Evolutionary conservation across 2,888 invertebrate genomes (phyloP), one percentile per base, ranked within the genome.

Genomic region (Drosophila quinaria): DNA sequence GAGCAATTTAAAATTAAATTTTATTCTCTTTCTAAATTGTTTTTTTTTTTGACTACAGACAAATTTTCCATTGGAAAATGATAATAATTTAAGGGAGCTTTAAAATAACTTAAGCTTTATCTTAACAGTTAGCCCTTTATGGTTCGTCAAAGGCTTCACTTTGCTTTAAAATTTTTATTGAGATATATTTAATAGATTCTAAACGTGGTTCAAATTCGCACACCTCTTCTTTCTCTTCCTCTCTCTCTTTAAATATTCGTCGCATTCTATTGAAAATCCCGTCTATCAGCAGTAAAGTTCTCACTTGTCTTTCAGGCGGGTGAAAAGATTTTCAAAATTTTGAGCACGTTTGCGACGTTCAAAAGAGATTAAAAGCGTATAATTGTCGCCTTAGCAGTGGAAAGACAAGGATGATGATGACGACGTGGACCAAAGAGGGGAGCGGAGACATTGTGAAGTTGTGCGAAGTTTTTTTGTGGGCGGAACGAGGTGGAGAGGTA

Each of bases 311-410:
- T 31, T 42, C 8, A 13, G 51, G 41, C 56, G 60, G 77, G 72
- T 61, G 52, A 56, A 64, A 78, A 89, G 83, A 83, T 89, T 88
- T 88, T 86, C 71, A 78, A 78, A 90, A 87, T 87, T 87, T 90
- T 90, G 87, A 78, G 86, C 86, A 87, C 86, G 86, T 87, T 84
- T 84, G 78, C 81, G 89, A 90, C 90, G 89, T 87, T 87, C 86
- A 87, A 90, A 87, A 87, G 86, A 87, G 90, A 87, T 87, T 87
- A 87, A 87, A 87, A 87, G 86, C 86, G 90, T 90, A 90, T 87
- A 87, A 87, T 87, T 87, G 89, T 87, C 86, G 86, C 90, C 90
- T 89, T 87, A 81, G 80, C 82, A 75, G 74, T 42, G 69, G 62
- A 61, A 42, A 54, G 51, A 46, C 39, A 61, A 66, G 55, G 42